Evolutionary conservation across 2,797 vertebrate genomes (phyloP).

Genomic region (Anniella stebbinsi): DNA sequence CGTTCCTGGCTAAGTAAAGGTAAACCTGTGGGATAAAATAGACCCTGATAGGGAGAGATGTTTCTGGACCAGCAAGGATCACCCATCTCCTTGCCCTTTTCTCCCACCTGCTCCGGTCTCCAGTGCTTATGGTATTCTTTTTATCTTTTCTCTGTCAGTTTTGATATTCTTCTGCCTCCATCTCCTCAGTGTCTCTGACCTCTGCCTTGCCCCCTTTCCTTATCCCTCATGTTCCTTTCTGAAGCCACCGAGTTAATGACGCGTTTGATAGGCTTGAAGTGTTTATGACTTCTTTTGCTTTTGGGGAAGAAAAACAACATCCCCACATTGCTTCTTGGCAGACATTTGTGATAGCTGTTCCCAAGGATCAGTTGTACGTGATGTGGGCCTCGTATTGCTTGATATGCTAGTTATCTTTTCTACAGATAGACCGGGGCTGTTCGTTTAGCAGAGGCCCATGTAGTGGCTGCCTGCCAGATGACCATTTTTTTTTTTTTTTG

Average conservation of each 20-base stretch:
- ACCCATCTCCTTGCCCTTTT: not conserved
- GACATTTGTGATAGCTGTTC: not conserved
- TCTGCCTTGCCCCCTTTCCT: not conserved
- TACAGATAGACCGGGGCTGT: not conserved
- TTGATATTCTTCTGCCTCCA: not conserved
- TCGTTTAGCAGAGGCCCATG: not conserved
- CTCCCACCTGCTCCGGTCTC: not conserved
- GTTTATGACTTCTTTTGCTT: conserved; percentile 25
- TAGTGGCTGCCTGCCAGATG: not conserved
- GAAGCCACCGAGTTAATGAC: conserved; percentile 12
- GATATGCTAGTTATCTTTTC: not conserved
- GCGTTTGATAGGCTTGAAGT: conserved; percentile 3
- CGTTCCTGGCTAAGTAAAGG: not conserved
- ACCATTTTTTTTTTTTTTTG: not conserved
- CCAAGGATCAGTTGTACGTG: not conserved
- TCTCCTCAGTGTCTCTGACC: conserved; percentile 7
- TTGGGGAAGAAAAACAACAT: no score
- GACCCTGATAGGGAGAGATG: not conserved
- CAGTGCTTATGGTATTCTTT: not conserved
- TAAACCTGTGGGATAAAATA: not conserved
- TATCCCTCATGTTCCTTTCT: not conserved
- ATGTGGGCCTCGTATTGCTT: not conserved
- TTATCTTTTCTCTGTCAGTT: conserved; percentile 9
- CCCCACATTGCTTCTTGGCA: not conserved
- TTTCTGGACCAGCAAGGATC: not conserved